phyloP scores from a whole-genome alignment of 2,888 invertebrate species.

The Miltochrista miniata region DNA sequence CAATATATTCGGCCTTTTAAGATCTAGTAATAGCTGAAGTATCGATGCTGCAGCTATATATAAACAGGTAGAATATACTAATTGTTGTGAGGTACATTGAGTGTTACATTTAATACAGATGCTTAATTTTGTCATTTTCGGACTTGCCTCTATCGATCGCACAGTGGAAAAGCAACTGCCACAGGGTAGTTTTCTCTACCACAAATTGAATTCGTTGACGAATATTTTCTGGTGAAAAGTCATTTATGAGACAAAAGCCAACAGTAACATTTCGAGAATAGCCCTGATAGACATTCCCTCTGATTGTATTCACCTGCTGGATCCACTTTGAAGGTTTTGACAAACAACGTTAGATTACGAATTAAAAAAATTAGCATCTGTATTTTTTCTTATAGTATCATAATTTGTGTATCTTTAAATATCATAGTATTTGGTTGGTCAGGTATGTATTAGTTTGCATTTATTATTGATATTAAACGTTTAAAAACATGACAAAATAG shows the following conservation, averaged over 20 bases:
- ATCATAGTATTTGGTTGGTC: conserved; percentile 54
- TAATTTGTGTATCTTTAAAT: conserved; percentile 54
- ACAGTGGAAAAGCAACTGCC: too few species aligned
- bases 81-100: conserved; percentile 56
- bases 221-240: too few species aligned
- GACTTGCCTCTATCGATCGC: too few species aligned
- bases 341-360: too few species aligned
- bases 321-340: too few species aligned
- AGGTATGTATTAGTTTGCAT: conserved; percentile 58
- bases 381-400: conserved; percentile 47
- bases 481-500: conserved; percentile 62
- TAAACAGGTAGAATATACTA: conserved; percentile 47
- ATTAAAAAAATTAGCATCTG: conserved; percentile 20
- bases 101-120: conserved; percentile 49
- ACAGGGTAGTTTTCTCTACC: too few species aligned
- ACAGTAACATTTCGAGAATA: too few species aligned
- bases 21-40: conserved; percentile 28
- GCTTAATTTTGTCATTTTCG: conserved; percentile 24
- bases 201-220: too few species aligned
- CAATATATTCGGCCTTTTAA: conserved; percentile 15
- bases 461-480: conserved; percentile 43
- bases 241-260: too few species aligned
- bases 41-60: conserved; percentile 36
- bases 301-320: too few species aligned
- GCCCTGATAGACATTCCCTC: too few species aligned